Conservation (phyloP, 2,888 invertebrate genomes). For the Myopa tessellatipennis region DNA sequence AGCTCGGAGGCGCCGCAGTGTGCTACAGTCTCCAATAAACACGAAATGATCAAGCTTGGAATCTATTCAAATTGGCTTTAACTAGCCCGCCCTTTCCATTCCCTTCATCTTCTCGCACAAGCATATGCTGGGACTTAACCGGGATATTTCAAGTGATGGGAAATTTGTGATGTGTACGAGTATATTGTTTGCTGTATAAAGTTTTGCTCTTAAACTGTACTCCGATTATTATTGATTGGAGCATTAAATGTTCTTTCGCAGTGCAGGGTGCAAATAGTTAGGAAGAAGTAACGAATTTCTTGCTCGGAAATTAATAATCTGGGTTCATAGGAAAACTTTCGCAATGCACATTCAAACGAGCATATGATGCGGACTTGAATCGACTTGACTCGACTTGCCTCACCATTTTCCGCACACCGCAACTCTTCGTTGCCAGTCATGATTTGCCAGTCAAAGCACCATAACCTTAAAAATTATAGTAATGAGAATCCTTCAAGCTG, state of each 20-base stretch:
- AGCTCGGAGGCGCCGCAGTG: not conserved
- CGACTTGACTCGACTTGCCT: not conserved
- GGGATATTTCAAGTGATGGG: not conserved
- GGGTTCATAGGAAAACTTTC: slow-evolving; percentile 58
- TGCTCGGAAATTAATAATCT: slow-evolving; percentile 62
- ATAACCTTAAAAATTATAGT: slow-evolving; percentile 52
- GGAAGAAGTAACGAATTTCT: slow-evolving; percentile 61
- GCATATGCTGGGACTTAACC: too few relatives aligned
- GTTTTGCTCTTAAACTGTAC: not conserved
- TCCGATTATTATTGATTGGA: slow-evolving; percentile 33
- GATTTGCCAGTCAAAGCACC: slow-evolving; percentile 41
- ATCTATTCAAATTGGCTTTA: not conserved
- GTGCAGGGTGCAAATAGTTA: slow-evolving; percentile 29
- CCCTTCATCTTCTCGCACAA: not conserved
- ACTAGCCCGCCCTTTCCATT: slow-evolving; percentile 8
- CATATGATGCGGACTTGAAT: not conserved
- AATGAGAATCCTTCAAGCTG: slow-evolving; percentile 51
- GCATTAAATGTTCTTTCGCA: slow-evolving; percentile 30
- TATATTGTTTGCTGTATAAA: not conserved
- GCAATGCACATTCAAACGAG: slow-evolving; percentile 11
- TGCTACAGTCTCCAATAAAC: not conserved
- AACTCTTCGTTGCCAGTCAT: not conserved
- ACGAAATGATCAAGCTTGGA: slow-evolving; percentile 6
- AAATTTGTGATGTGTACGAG: too few relatives aligned
- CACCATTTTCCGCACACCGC: not conserved